Percentiles rank a stretch among this genome's conserved stretches.
Evolutionary conservation across 2,113 vertebrate genomes (phyloP).

Genomic region (Donacobius atricapilla): DNA sequence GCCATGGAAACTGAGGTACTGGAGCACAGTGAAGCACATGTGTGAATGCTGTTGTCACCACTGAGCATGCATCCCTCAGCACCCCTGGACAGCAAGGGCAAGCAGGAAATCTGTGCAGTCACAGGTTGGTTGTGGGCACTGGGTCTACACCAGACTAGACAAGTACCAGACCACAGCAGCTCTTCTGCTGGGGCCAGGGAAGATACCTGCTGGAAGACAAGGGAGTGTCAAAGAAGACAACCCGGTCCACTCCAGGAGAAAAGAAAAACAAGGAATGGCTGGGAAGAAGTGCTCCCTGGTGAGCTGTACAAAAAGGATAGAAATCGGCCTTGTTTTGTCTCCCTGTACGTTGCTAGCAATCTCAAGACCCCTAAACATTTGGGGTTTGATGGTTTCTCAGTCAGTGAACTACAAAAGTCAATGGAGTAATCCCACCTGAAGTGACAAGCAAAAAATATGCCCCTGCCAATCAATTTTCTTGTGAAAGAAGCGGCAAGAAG

Average conservation of each 20-base stretch:
- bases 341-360: background rate
- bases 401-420: background rate
- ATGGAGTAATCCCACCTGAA: background rate
- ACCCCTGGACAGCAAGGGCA: background rate
- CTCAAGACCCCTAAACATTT: background rate
- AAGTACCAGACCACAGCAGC: background rate
- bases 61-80: background rate
- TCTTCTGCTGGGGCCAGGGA: background rate
- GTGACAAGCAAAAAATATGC: background rate
- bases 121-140: background rate
- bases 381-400: background rate
- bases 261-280: background rate
- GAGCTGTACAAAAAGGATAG: background rate
- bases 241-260: background rate
- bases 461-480: background rate
- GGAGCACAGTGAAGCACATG: slow-evolving; percentile 11
- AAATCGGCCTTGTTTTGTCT: background rate
- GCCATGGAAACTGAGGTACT: slow-evolving; percentile 60
- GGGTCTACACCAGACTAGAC: background rate
- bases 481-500: background rate
- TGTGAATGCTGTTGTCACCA: background rate
- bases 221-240: background rate
- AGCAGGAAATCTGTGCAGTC: background rate
- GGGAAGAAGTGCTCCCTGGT: background rate
- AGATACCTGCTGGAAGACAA: background rate